Percentiles rank a stretch among this genome's conserved stretches.
Conservation (phyloP, 2,797 vertebrate genomes). For the Melanotaenia nigrans region DNA sequence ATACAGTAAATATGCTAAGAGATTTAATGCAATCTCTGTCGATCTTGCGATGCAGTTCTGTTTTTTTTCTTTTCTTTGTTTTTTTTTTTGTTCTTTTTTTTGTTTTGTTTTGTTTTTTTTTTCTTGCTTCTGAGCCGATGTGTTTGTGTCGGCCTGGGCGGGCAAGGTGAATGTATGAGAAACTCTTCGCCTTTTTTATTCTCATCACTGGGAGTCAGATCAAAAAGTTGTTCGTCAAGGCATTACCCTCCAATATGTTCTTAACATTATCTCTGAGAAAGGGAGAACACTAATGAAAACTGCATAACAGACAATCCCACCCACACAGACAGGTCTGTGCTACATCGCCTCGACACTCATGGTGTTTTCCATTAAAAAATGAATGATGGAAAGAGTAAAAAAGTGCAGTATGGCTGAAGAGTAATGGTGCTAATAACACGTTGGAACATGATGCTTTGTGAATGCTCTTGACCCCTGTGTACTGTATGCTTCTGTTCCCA, state of each 20-base stretch:
- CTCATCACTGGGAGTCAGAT: slow-evolving; percentile 72
- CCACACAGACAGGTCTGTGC: slow-evolving; percentile 74
- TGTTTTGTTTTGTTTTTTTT: slow-evolving; percentile 70
- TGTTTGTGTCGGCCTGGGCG: slow-evolving; percentile 61
- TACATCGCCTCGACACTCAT: slow-evolving; percentile 71
- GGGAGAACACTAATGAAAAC: slow-evolving; percentile 85
- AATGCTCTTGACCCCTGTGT: slow-evolving; percentile 79
- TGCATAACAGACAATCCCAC: slow-evolving; percentile 78
- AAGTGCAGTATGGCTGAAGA: slow-evolving; percentile 68
- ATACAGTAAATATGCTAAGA: slow-evolving; percentile 87
- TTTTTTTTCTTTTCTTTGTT: slow-evolving; percentile 20
- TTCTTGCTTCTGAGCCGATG: slow-evolving; percentile 78
- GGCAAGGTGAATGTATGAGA: slow-evolving; percentile 84
- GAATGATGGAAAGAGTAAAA: slow-evolving; percentile 70
- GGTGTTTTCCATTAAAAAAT: slow-evolving; percentile 76
- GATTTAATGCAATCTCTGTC: slow-evolving; percentile 81
- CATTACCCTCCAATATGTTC: slow-evolving; percentile 84
- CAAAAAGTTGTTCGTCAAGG: slow-evolving; percentile 73
- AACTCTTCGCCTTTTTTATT: slow-evolving; percentile 80
- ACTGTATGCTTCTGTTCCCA: slow-evolving; percentile 77
- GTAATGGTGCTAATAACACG: slow-evolving; percentile 85
- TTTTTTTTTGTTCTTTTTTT: slow-evolving; percentile 63
- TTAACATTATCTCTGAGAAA: slow-evolving; percentile 80
- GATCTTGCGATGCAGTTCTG: slow-evolving; percentile 75
- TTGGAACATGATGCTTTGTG: slow-evolving; percentile 85